Conservation (phyloP, 2,888 invertebrate genomes). For the Drosophila yooni region DNA sequence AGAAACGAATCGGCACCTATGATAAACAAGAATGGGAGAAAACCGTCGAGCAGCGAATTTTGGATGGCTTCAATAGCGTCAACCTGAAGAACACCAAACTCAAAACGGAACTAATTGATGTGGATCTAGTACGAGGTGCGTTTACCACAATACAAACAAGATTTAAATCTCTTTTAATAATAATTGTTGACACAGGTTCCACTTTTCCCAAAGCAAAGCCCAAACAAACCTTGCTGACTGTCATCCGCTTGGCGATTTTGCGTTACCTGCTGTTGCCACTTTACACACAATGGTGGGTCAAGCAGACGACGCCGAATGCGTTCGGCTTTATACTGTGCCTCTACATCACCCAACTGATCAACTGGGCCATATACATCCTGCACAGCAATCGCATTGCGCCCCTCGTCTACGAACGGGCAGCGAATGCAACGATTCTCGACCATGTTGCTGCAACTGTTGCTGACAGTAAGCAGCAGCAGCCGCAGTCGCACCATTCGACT, state of each 20-base stretch:
- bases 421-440: constrained; percentile 44
- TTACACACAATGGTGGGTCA: constrained; percentile 95
- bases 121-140: constrained; percentile 96
- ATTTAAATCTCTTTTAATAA: background rate
- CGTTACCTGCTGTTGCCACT: constrained; percentile 93
- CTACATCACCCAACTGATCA: constrained; percentile 89
- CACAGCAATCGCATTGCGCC: constrained; percentile 77
- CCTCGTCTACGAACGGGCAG: constrained; percentile 28
- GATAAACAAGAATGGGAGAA: constrained; percentile 99
- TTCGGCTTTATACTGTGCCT: constrained; percentile 91
- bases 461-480: constrained; percentile 35
- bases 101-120: constrained; percentile 97
- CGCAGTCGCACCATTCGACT: background rate
- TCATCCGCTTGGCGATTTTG: constrained; percentile 92
- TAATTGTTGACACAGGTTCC: constrained; percentile 88
- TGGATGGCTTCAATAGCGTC: constrained; percentile 93
- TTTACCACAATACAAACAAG: background rate
- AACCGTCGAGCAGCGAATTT: constrained; percentile 95
- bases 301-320: constrained; percentile 92
- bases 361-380: constrained; percentile 84
- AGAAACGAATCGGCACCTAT: constrained; percentile 97
- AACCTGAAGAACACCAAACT: constrained; percentile 92
- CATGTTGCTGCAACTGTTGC: constrained; percentile 5
- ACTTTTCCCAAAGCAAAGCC: constrained; percentile 98
- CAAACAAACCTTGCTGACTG: constrained; percentile 94